Evolutionary conservation across 2,888 invertebrate species (phyloP).

Genomic region (Coenonympha arcania): DNA sequence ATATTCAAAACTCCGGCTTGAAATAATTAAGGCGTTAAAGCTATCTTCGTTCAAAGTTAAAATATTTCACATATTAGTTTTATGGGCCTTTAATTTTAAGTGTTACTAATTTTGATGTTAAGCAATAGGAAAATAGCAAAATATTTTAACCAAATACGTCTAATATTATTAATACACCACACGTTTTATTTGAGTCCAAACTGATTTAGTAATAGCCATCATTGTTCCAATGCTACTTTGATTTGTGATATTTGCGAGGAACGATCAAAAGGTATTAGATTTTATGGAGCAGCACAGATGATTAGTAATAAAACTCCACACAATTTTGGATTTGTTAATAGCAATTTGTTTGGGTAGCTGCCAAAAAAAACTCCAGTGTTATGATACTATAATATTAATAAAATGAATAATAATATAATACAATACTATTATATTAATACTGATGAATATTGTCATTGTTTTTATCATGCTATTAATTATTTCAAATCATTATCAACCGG

Average conservation of each 20-base stretch:
- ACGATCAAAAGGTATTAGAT: slow-evolving; percentile 20
- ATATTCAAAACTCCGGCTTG: not conserved
- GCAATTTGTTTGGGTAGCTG: slow-evolving; percentile 24
- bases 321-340: slow-evolving; percentile 24
- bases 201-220: slow-evolving; percentile 16
- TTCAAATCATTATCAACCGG: slow-evolving; percentile 21
- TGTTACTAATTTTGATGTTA: no score
- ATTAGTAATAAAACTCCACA: slow-evolving; percentile 24
- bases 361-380: slow-evolving; percentile 23
- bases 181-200: slow-evolving; percentile 5
- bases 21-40: slow-evolving; percentile 15
- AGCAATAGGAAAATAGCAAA: slow-evolving; percentile 15
- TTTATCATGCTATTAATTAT: slow-evolving; percentile 24
- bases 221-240: slow-evolving; percentile 10
- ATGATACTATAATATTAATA: slow-evolving; percentile 21
- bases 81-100: no score
- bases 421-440: slow-evolving; percentile 9
- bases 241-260: slow-evolving; percentile 17
- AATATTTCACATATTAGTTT: slow-evolving; percentile 15
- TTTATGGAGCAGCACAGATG: slow-evolving; percentile 14
- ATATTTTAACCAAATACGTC: slow-evolving; percentile 11
- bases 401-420: slow-evolving; percentile 4
- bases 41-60: slow-evolving; percentile 13
- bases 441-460: slow-evolving; percentile 22
- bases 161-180: slow-evolving; percentile 7